Evolutionary conservation across 2,888 invertebrate species (phyloP).

Genomic region (Diarsia brunnea): DNA sequence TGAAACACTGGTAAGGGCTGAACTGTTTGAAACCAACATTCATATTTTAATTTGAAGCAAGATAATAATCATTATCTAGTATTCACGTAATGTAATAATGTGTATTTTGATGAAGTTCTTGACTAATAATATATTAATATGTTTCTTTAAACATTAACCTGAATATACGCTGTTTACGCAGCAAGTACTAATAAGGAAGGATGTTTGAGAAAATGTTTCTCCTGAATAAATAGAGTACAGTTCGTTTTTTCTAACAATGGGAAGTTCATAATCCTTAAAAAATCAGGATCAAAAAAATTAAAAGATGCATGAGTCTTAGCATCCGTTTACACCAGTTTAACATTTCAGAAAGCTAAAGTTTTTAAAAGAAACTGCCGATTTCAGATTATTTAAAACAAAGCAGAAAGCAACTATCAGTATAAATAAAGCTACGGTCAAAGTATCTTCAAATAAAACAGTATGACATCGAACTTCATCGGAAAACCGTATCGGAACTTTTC

Average conservation of each 20-base stretch:
- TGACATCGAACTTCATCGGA: slow-evolving; percentile 17
- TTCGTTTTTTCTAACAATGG: background rate
- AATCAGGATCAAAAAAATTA: background rate
- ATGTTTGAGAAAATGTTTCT: background rate
- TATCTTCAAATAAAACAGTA: background rate
- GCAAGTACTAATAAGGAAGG: background rate
- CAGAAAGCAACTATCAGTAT: background rate
- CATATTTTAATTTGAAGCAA: no score
- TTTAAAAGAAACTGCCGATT: background rate
- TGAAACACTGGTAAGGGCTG: no score
- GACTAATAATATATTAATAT: no score
- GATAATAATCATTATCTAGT: no score
- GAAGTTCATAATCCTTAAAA: background rate
- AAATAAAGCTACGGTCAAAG: background rate
- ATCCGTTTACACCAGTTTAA: background rate
- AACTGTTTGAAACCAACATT: no score
- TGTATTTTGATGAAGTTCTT: no score
- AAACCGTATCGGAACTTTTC: slow-evolving; percentile 14
- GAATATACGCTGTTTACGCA: background rate
- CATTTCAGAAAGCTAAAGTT: background rate
- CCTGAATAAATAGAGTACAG: background rate
- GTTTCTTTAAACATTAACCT: no score
- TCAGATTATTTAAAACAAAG: background rate
- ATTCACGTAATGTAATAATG: no score
- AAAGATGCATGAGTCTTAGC: background rate